phyloP scores from a whole-genome alignment of 35 echinoderm and acorn worm genomes.

The Apostichopus japonicus region DNA sequence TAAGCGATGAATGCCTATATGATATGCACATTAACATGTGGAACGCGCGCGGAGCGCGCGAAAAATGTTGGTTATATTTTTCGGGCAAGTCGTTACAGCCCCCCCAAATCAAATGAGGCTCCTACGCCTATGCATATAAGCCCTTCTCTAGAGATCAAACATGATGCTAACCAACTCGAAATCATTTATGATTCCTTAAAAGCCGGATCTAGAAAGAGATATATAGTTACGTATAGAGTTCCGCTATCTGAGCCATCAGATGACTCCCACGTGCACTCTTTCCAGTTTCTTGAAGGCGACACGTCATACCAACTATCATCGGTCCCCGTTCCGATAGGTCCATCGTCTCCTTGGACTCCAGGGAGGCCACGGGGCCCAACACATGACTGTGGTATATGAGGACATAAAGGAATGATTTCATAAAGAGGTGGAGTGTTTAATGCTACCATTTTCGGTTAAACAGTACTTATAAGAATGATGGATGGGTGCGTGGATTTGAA shows the following conservation, averaged over 20 bases:
- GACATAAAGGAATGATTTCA: neutral
- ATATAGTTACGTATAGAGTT: slow-evolving; percentile 72
- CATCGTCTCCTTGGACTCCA: slow-evolving; percentile 58
- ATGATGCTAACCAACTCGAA: too few species aligned
- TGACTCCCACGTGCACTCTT: slow-evolving; percentile 67
- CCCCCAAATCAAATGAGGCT: too few species aligned
- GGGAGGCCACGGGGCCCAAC: slow-evolving; percentile 63
- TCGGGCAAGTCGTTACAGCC: too few species aligned
- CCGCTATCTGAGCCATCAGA: slow-evolving; percentile 49
- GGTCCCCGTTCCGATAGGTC: slow-evolving; percentile 56
- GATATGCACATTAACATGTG: too few species aligned
- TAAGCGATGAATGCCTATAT: too few species aligned
- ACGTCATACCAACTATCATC: slow-evolving; percentile 67
- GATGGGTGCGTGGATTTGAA: too few species aligned
- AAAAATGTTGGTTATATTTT: too few species aligned
- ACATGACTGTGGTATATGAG: slow-evolving; percentile 34
- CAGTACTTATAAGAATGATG: neutral
- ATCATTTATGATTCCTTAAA: too few species aligned
- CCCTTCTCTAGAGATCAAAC: too few species aligned
- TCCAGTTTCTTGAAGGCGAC: slow-evolving; percentile 61
- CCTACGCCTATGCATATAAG: too few species aligned
- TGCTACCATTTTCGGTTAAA: neutral
- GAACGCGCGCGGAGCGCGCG: too few species aligned
- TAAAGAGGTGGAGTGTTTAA: neutral
- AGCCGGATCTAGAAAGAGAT: too few species aligned